Percentiles rank a stretch among this genome's conserved stretches.
These are phyloP conservation scores for Takifugu ocellatus DNA, from an alignment of 2,797 vertebrate species.

Conservation along the genomic window DNA sequence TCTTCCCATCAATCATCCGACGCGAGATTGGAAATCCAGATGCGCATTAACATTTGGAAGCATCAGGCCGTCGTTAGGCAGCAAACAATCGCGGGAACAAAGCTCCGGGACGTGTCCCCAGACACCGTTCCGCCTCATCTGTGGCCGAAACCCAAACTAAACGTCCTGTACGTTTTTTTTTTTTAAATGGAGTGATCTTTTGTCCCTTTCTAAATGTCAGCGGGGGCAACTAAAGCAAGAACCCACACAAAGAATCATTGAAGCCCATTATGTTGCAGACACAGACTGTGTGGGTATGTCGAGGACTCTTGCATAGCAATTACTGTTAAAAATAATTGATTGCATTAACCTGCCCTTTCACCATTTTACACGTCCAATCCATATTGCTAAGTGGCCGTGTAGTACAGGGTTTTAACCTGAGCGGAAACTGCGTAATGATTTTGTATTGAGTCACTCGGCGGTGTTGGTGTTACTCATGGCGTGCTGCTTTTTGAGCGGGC, in stretches of 20 bases:
- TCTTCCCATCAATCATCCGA: background rate
- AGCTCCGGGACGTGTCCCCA: background rate
- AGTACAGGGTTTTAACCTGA: conserved; percentile 54
- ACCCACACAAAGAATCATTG: conserved; percentile 51
- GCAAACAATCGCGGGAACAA: no score
- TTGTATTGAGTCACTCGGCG: conserved; percentile 51
- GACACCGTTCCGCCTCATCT: conserved; percentile 3
- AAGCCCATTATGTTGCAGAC: conserved; percentile 49
- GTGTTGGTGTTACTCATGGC: conserved; percentile 50
- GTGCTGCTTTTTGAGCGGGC: conserved; percentile 47
- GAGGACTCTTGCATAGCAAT: conserved; percentile 61
- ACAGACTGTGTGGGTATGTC: conserved; percentile 57
- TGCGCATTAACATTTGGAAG: background rate
- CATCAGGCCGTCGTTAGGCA: background rate
- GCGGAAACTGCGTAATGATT: conserved; percentile 61
- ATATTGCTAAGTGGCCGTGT: conserved; percentile 65
- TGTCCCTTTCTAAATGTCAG: conserved; percentile 64
- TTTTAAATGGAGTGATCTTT: conserved; percentile 43
- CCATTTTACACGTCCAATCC: conserved; percentile 62
- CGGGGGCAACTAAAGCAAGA: conserved; percentile 31
- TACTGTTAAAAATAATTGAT: conserved; percentile 71
- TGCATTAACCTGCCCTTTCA: conserved; percentile 67
- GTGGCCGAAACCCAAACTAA: conserved; percentile 1
- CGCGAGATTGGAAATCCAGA: background rate
- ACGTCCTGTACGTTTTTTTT: background rate